Base-by-base conservation (phyloP, 2,113 vertebrate species). In the Ascaphus truei region DNA sequence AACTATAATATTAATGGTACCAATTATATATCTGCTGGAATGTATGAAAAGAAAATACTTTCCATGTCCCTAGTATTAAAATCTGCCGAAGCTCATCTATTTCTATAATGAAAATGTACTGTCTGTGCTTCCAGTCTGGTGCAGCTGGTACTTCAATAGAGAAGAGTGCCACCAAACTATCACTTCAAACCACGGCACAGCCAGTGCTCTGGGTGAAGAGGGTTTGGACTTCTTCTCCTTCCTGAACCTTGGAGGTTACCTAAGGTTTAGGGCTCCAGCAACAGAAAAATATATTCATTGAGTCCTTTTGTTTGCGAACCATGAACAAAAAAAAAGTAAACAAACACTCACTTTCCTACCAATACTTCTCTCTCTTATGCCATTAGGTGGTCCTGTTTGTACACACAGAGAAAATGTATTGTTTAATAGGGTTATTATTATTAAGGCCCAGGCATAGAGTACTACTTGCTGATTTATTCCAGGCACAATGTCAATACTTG, bases 391-490 rank as follows among this genome's bases (percentile, higher is more conserved):
- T 48, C 39, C 27, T 23, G 43, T 29, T 27, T 25, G 45, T 36
- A n/a, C n/a, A n/a, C n/a, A n/a, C 53, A 58, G 56, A 60, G n/a
- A 7, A 16, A 23, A 31, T 48, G 12, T 48, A 59, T 68, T 68
- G 41, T 51, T 50, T 60, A 48, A 59, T 45, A 48, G 43, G 45
- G 57, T 68, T 43, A 68, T 68, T 58, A 68, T 53, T 5, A 47
- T 20, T 51, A 29, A 37, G 66, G 55, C 55, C 27, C 22, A 27
- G 66, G 66, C 55, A 68, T 66, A 5, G 18, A 37, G 29, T 37
- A 60, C 29, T 60, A 20, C 55, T 50, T 59, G 66, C 66, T 51
- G 55, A 68, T 68, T 68, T 68, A 60, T 37, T 68, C 29, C 23
- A 51, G 2, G 11, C 43, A 68, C 55, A 51, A 33, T 68, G 47